Conservation (phyloP, 2,888 invertebrate genomes). For the Xestia xanthographa region DNA sequence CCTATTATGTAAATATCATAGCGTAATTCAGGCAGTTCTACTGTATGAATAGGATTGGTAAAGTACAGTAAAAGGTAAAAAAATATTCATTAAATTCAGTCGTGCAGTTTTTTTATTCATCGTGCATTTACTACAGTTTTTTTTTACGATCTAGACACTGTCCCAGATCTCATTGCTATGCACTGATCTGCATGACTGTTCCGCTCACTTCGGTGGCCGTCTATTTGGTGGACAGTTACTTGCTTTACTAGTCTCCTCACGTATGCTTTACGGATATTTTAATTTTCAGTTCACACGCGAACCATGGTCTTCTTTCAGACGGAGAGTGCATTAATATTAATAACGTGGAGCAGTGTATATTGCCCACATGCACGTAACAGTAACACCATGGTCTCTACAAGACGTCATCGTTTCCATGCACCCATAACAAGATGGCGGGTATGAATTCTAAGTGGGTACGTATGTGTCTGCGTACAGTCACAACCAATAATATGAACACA, state of each 20-base stretch:
- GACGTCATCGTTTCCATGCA: slow-evolving; percentile 61
- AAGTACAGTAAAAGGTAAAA: slow-evolving; percentile 22
- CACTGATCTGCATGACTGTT: slow-evolving; percentile 46
- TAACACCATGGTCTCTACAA: slow-evolving; percentile 55
- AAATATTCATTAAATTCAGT: slow-evolving; percentile 42
- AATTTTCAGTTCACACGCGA: slow-evolving; percentile 89
- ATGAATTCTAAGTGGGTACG: slow-evolving; percentile 59
- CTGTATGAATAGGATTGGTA: background rate
- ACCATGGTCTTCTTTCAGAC: slow-evolving; percentile 82
- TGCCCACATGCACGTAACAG: slow-evolving; percentile 69
- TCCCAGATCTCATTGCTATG: slow-evolving; percentile 61
- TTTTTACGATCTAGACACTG: slow-evolving; percentile 50
- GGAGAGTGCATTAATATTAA: slow-evolving; percentile 83
- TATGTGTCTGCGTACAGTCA: slow-evolving; percentile 1
- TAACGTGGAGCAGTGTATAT: slow-evolving; percentile 69
- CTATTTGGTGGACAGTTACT: slow-evolving; percentile 69
- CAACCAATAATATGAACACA: background rate
- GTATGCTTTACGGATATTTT: slow-evolving; percentile 86
- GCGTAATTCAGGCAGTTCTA: background rate
- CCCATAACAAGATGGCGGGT: slow-evolving; percentile 60
- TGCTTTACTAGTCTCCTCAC: slow-evolving; percentile 77
- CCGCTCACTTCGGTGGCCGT: slow-evolving; percentile 43
- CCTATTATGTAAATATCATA: slow-evolving; percentile 51
- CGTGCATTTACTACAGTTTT: slow-evolving; percentile 30
- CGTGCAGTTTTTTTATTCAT: slow-evolving; percentile 40